These are phyloP conservation scores for Mamestra brassicae DNA, from an alignment of 2,888 invertebrate genomes.

Conservation along the genomic window DNA sequence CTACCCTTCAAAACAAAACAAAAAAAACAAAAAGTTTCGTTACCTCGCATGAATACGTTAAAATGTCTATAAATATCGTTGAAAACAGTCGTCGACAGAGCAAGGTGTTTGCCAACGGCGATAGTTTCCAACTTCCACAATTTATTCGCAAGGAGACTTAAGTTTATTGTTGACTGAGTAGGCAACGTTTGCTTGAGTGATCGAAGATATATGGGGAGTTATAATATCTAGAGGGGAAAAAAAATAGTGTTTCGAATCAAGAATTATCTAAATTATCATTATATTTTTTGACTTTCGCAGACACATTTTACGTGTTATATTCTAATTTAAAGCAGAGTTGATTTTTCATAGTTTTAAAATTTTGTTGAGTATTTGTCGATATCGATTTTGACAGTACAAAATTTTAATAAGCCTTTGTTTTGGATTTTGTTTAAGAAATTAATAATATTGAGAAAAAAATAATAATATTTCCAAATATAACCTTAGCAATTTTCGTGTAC, in stretches of 20 bases:
- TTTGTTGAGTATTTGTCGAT: background rate
- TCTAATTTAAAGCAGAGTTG: background rate
- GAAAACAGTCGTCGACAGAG: conserved; percentile 54
- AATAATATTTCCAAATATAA: no score
- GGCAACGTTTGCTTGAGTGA: conserved; percentile 31
- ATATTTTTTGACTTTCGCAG: background rate
- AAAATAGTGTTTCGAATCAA: background rate
- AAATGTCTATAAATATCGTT: conserved; percentile 61
- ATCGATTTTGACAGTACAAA: background rate
- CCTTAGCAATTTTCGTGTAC: no score
- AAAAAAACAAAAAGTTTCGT: conserved; percentile 32
- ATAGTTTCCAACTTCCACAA: conserved; percentile 64
- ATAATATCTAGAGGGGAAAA: background rate
- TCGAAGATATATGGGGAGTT: conserved; percentile 2
- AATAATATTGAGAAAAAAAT: no score
- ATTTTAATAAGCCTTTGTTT: no score
- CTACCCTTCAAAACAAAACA: conserved; percentile 35
- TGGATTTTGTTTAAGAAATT: no score
- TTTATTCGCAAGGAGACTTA: conserved; percentile 51
- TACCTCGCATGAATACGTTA: conserved; percentile 58
- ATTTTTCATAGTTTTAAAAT: conserved; percentile 3
- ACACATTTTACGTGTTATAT: background rate
- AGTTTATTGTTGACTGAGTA: conserved; percentile 46
- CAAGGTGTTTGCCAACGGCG: conserved; percentile 62
- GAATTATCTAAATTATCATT: background rate